These are phyloP conservation scores for Andricus quercusramuli DNA, from an alignment of 2,888 invertebrate species.

Conservation along the genomic window DNA sequence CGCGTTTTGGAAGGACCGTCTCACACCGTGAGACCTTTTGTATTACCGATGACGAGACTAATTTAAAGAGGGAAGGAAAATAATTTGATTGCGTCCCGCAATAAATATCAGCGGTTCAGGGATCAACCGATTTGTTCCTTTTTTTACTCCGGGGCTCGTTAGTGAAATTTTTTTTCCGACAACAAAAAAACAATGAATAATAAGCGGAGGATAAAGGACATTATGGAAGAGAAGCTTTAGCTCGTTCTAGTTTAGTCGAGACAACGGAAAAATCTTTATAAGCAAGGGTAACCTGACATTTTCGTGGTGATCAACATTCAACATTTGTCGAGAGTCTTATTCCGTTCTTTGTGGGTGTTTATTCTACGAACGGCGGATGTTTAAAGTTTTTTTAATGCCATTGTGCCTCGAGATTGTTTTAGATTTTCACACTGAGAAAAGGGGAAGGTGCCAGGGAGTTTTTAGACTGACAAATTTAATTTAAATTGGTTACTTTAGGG, in stretches of 20 bases:
- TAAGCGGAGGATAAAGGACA: constrained; percentile 13
- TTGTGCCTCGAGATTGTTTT: background rate
- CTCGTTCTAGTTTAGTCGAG: constrained; percentile 11
- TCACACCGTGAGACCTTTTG: constrained; percentile 7
- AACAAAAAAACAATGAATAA: constrained; percentile 20
- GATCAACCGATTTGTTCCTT: background rate
- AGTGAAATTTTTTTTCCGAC: background rate
- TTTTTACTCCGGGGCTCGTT: constrained; percentile 8
- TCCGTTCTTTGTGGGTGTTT: background rate
- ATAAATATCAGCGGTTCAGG: constrained; percentile 23
- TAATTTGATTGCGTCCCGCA: constrained; percentile 18
- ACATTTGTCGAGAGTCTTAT: background rate
- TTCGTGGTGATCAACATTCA: background rate
- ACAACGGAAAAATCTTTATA: constrained; percentile 11
- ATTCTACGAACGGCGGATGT: background rate
- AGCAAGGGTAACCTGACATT: constrained; percentile 11
- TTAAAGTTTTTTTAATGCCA: background rate
- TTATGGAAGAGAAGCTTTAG: constrained; percentile 24
- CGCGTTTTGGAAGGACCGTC: background rate
- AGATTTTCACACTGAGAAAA: background rate
- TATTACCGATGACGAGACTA: constrained; percentile 14
- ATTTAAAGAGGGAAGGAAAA: background rate
- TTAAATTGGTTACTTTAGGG: background rate
- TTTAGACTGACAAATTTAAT: background rate
- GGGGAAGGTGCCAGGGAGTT: background rate